Evolutionary conservation across 2,888 invertebrate species (phyloP).

Genomic region (Leptinotarsa tumamoca): DNA sequence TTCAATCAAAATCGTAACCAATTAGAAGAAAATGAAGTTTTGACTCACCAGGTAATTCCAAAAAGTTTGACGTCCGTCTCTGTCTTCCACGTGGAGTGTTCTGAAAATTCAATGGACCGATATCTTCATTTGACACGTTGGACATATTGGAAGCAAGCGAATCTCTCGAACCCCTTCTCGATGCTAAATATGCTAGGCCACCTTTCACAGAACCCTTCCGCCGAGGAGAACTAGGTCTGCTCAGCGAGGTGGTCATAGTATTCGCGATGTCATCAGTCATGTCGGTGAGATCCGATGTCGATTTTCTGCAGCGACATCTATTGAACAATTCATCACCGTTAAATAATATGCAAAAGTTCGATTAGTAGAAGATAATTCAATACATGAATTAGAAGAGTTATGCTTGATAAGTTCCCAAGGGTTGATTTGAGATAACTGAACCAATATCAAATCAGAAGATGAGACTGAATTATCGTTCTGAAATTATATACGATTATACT

Average conservation of each 20-base stretch:
- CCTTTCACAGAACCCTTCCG: conserved; percentile 78
- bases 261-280: conserved; percentile 69
- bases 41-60: conserved; percentile 83
- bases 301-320: conserved; percentile 74
- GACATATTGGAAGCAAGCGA: conserved; percentile 76
- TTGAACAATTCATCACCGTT: too few species aligned
- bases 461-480: too few species aligned
- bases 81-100: conserved; percentile 82
- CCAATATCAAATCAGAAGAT: too few species aligned
- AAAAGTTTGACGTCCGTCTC: conserved; percentile 86
- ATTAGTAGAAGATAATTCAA: too few species aligned
- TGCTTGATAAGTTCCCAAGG: too few species aligned
- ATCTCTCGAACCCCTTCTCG: conserved; percentile 77
- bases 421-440: too few species aligned
- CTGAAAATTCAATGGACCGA: conserved; percentile 84
- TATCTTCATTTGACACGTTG: conserved; percentile 83
- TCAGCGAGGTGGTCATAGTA: conserved; percentile 73
- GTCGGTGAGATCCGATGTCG: conserved; percentile 82
- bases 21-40: neutral
- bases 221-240: conserved; percentile 75
- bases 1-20: too few species aligned
- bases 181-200: conserved; percentile 84
- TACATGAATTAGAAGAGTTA: too few species aligned
- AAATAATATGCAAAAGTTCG: too few species aligned
- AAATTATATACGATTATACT: too few species aligned